phyloP scores from a whole-genome alignment of 1,140 invertebrate species.

The Coenobita brevimanus region DNA sequence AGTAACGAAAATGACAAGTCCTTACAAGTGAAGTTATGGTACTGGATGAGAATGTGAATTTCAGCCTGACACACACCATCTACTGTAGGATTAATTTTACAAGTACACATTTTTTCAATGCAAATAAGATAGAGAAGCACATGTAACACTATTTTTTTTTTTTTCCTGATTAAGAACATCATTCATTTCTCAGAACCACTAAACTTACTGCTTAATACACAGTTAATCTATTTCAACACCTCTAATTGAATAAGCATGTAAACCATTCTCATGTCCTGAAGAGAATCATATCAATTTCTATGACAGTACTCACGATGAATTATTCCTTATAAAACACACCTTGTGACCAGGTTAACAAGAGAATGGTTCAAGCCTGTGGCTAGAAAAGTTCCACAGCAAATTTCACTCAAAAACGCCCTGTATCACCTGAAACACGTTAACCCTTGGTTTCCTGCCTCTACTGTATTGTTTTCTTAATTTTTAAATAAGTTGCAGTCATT shows the following conservation, averaged over 20 bases:
- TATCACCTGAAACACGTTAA: constrained; percentile 59
- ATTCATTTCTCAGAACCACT: constrained; percentile 58
- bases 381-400: constrained; percentile 63
- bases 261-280: constrained; percentile 59
- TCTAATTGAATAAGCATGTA: constrained; percentile 56
- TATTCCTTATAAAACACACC: constrained; percentile 20
- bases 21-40: constrained; percentile 36
- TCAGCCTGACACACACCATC: constrained; percentile 33
- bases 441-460: constrained; percentile 34
- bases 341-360: constrained; percentile 49
- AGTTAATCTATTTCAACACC: constrained; percentile 60
- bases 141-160: constrained; percentile 54
- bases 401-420: constrained; percentile 51
- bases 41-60: constrained; percentile 48
- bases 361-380: constrained; percentile 63
- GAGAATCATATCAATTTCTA: constrained; percentile 39
- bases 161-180: constrained; percentile 42
- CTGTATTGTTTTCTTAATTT: constrained; percentile 39
- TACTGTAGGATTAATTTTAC: constrained; percentile 50
- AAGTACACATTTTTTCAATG: constrained; percentile 44
- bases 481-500: constrained; percentile 46
- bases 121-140: constrained; percentile 61
- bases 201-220: constrained; percentile 54
- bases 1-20: constrained; percentile 21
- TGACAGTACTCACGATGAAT: constrained; percentile 38